Conservation (phyloP, 2,113 vertebrate species). For the Asarcornis scutulata region DNA sequence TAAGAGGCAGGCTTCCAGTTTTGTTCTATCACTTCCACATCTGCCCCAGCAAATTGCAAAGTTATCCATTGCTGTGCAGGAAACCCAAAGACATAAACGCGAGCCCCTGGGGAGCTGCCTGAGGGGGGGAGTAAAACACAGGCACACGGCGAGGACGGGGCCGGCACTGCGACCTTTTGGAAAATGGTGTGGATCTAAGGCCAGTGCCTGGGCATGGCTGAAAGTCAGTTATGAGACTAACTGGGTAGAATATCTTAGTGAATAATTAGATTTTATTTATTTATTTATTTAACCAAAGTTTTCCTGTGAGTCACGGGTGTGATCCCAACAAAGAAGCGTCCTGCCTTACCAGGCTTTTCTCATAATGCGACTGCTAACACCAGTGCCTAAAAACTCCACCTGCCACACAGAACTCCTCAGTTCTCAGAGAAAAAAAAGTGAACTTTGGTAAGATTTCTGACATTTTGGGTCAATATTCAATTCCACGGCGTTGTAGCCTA, state of each 20-base stretch:
- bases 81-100: accelerated
- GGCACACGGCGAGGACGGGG: accelerated
- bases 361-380: background rate
- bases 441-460: background rate
- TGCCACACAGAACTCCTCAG: background rate
- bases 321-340: background rate
- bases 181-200: background rate
- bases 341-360: background rate
- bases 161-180: background rate
- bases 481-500: background rate
- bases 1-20: background rate
- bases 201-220: background rate
- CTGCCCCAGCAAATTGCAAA: background rate
- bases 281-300: background rate
- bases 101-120: background rate
- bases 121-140: background rate
- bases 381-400: background rate
- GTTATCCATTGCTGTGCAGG: background rate
- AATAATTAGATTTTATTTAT: background rate
- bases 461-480: background rate
- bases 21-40: background rate
- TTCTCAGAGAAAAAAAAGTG: background rate
- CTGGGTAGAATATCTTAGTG: background rate
- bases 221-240: background rate
- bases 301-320: background rate